Conservation (phyloP, 2,113 vertebrate species). For the Siniperca chuatsi region DNA sequence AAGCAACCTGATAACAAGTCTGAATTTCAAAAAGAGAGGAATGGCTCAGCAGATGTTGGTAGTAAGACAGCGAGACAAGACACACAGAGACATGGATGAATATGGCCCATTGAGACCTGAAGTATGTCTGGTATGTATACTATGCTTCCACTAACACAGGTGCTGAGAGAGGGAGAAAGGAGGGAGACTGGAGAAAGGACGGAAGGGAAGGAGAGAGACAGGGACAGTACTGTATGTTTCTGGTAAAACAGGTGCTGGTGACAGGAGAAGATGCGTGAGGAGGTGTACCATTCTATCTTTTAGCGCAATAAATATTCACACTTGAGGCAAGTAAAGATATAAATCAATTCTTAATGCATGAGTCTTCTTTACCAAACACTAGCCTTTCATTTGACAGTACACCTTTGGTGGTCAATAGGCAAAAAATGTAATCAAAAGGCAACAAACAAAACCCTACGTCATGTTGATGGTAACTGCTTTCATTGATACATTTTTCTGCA, state of each 20-base stretch:
- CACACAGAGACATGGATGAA: slow-evolving; percentile 58
- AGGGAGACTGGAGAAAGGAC: slow-evolving; percentile 38
- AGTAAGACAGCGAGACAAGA: slow-evolving; percentile 33
- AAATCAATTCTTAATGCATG: neutral
- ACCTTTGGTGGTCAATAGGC: neutral
- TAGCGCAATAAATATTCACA: slow-evolving; percentile 16
- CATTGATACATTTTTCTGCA: neutral
- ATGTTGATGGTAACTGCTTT: neutral
- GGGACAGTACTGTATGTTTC: slow-evolving; percentile 33
- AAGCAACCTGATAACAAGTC: neutral
- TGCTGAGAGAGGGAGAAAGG: slow-evolving; percentile 63
- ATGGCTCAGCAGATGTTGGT: slow-evolving; percentile 53
- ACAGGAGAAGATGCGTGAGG: slow-evolving; percentile 6
- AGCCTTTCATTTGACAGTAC: neutral
- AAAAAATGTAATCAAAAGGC: neutral
- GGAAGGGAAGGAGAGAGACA: slow-evolving; percentile 36
- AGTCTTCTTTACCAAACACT: neutral
- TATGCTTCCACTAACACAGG: slow-evolving; percentile 82
- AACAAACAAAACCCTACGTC: neutral
- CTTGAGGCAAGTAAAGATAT: neutral
- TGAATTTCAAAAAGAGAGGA: slow-evolving; percentile 19
- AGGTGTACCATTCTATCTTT: neutral
- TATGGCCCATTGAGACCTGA: slow-evolving; percentile 77
- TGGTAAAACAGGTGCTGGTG: slow-evolving; percentile 55
- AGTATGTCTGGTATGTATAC: slow-evolving; percentile 81